These are phyloP conservation scores for Zaprionus inermis DNA, from an alignment of 1,140 invertebrate genomes.

Conservation along the genomic window DNA sequence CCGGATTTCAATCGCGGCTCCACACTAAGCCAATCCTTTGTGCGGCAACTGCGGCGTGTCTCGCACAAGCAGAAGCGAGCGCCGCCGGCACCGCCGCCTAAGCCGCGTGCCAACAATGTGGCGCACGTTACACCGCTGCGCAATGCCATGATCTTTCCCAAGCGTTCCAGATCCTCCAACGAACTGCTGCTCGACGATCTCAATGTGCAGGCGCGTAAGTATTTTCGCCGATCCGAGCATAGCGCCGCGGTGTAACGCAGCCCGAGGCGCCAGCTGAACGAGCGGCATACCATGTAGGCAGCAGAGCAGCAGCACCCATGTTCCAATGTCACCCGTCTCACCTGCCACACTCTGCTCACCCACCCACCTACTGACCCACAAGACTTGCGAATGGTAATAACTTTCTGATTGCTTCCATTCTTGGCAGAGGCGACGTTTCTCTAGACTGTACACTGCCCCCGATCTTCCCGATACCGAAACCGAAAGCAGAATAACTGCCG, in stretches of 20 bases:
- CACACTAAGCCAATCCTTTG: conserved; percentile 82
- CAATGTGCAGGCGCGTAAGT: conserved; percentile 73
- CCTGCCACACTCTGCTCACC: conserved; percentile 21
- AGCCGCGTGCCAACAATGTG: conserved; percentile 59
- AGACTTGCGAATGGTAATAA: conserved; percentile 23
- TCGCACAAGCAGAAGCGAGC: conserved; percentile 69
- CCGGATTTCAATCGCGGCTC: conserved; percentile 78
- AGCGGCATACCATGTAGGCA: not conserved
- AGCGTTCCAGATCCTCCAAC: conserved; percentile 74
- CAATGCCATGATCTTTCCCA: conserved; percentile 70
- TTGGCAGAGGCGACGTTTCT: conserved; percentile 73
- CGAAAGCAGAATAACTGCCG: conserved; percentile 50
- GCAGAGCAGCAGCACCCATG: conserved; percentile 6
- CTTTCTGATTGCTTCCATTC: conserved; percentile 46
- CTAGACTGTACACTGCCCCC: conserved; percentile 55
- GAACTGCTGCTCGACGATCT: conserved; percentile 76
- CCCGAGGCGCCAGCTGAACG: not conserved
- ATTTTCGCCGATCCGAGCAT: conserved; percentile 64
- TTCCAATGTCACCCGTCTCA: conserved; percentile 8
- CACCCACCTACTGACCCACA: conserved; percentile 1
- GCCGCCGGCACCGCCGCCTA: conserved; percentile 62
- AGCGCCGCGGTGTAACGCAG: conserved; percentile 61
- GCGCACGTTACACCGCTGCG: conserved; percentile 69
- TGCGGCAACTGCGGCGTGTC: conserved; percentile 65
- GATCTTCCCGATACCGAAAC: conserved; percentile 29